Base-by-base conservation (phyloP, 2,888 invertebrate species). In the Abrostola tripartita region DNA sequence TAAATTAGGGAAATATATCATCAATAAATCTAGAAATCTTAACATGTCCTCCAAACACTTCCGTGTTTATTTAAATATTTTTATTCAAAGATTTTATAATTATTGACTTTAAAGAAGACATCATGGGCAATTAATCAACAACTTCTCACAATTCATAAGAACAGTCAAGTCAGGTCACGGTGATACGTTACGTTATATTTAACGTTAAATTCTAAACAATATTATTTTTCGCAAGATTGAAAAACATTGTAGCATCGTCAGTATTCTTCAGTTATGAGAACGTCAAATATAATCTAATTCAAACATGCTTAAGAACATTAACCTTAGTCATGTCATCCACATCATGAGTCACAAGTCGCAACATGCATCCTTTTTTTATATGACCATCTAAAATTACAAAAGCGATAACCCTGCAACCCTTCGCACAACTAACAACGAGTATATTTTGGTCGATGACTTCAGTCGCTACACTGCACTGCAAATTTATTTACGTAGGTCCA, bases 401-500 rank as follows among this genome's bases (percentile, higher is more conserved):
- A 54, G 74, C 58, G 78, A 68, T 71, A 81, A 68, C 80, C 79
- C 79, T 78, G 55, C 53, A 65, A 69, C 62, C 73, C 70, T 60
- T 68, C 42, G 10, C 36, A 51, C 49, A 52, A 66, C 52, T 37
- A 51, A 77, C 65, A 77, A 81, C 69, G 68, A 68, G 50, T 58
- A 41, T 75, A 75, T 75, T 75, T 69, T 41, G 56, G 69, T 66
- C 89, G 90, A 88, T 93, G 93, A 93, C 90, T 90, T 92, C 93
- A 93, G 84, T 24, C 24, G 24, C 24, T 24, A 81, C 74, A 68
- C 55, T 75, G 74, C 76, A 81, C 79, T 71, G 81, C 81, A 78
- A 82, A 81, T 81, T 82, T 87, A 87, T 90, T 89, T 86, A 86
- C 69, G 14, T 66, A 83, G 85, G 76, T 81, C 81, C 79, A 69